Evolutionary conservation across 2,113 vertebrate genomes (phyloP), one percentile per base, ranked within the genome.

Genomic region (Gobius niger): DNA sequence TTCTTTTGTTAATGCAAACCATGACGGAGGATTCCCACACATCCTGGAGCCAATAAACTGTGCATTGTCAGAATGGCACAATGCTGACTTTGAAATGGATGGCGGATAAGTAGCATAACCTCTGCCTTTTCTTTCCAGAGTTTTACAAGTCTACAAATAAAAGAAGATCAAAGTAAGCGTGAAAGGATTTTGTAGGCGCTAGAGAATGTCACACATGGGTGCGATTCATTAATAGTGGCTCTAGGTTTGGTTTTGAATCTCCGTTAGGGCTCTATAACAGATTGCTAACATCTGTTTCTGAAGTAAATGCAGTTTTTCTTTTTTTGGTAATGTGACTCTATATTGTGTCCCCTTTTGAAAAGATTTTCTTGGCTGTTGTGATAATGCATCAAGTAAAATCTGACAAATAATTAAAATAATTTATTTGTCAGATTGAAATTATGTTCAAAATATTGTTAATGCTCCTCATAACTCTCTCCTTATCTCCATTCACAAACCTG

Each of bases 61-160:
- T 70, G 42, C 42, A 24, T 53, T 69, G 65, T 51, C 47, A 62
- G 71, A 68, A 68, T 41, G 46, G 24, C 46, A 76, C 52, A 77
- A 68, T 47, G 73, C 56, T 47, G 63, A 70, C 68, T 83, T 82
- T 82, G 75, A 90, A 82, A 82, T 60, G 57, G 68, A 82, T 63
- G 40, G 46, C 77, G 65, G 72, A 80, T 66, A 83, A 78, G 80
- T 74, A 71, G 68, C 46, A 61, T 67, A 77, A 70, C 44, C 77
- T 73, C 24, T 76, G 77, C 70, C 65, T 82, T 76, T 76, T 81
- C 65, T 72, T 85, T 85, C 84, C 81, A 47, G 73, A 81, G 76
- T 91, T 89, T 89, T 90, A 90, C 89, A 91, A 86, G 89, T 87
- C 80, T 68, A 76, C 79, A 88, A 85, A 85, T 88, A 85, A 91